Evolutionary conservation across 2,797 vertebrate genomes (phyloP), one percentile per base, ranked within the genome.

Genomic region (Myoxocephalus aenaeus): DNA sequence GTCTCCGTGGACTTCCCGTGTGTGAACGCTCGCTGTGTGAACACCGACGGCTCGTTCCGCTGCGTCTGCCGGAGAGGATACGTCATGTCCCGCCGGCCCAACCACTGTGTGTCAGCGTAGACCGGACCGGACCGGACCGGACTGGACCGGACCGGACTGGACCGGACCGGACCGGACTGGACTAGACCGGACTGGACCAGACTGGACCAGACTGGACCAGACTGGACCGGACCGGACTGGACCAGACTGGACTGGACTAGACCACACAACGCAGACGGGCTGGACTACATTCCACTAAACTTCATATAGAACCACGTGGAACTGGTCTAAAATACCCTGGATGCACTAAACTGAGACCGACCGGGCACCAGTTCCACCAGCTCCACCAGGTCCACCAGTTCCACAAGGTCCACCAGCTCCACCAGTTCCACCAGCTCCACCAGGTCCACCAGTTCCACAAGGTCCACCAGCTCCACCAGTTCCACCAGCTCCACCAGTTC

Each of bases 31-130:
- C 96, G 93, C 88, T 98, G 97, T 5, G 79, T 96, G 65, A 97
- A 98, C 95, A 96, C 96, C 0, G 95, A 96, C 0, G 97, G 97
- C 54, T 97, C 96, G 5, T 98, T 95, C 85, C 95, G 94, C 75
- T 98, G 97, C 53, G 53, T 96, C 77, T 97, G 97, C 89, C 92
- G 94, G 40, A 92, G 93, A 0, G 96, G 96, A 25, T 97, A 94
- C 22, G 76, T 94, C 70, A 92, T 93, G 85, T 95, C 95, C 0
- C 95, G 93, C 61, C 85, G 93, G 65, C 94, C 92, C 0, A 93
- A 95, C 86, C 91, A 93, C 92, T 98, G 97, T 51, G 85, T 96
- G 22, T 94, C 94, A 0, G 94, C 92, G 7, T 95, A 92, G 91
- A 72, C 59, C 29, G 0, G 36, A 71, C 32, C 1, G 2, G 40